These are phyloP conservation scores for Tricholaema leucomelas DNA, from an alignment of 2,113 vertebrate species.

Conservation along the genomic window DNA sequence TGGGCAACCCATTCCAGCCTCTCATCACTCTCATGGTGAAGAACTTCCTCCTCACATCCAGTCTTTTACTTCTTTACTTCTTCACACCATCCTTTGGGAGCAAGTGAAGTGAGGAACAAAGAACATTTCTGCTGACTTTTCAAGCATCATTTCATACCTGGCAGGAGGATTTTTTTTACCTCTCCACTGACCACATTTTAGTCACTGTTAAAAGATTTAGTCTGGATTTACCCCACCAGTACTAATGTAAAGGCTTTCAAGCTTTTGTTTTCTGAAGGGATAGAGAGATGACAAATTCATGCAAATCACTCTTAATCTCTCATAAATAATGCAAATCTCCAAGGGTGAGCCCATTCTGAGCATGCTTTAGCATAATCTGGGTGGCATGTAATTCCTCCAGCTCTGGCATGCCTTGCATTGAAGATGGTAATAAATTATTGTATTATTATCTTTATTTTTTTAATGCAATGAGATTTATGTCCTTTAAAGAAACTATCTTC, in stretches of 20 bases:
- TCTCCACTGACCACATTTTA: background rate
- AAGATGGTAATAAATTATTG: slow-evolving; percentile 6
- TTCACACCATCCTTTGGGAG: background rate
- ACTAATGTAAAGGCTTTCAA: background rate
- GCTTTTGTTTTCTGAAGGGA: background rate
- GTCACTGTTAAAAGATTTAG: background rate
- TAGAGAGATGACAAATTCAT: background rate
- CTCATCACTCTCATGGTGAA: too few relatives aligned
- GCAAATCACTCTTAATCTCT: background rate
- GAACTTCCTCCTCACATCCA: too few relatives aligned
- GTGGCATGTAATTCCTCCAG: background rate
- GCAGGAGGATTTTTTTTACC: background rate
- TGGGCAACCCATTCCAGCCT: too few relatives aligned
- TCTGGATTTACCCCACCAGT: background rate
- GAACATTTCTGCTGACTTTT: background rate
- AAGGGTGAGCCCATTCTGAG: background rate
- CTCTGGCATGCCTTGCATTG: background rate
- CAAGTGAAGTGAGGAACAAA: background rate
- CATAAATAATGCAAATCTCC: slow-evolving; percentile 16
- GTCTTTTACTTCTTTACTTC: too few relatives aligned
- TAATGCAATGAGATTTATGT: background rate
- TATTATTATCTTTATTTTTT: too few relatives aligned
- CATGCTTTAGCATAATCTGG: background rate
- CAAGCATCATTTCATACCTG: background rate
- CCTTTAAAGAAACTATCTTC: background rate